Evolutionary conservation across 2,797 vertebrate species (phyloP).

Genomic region (Eremophila alpestris): DNA sequence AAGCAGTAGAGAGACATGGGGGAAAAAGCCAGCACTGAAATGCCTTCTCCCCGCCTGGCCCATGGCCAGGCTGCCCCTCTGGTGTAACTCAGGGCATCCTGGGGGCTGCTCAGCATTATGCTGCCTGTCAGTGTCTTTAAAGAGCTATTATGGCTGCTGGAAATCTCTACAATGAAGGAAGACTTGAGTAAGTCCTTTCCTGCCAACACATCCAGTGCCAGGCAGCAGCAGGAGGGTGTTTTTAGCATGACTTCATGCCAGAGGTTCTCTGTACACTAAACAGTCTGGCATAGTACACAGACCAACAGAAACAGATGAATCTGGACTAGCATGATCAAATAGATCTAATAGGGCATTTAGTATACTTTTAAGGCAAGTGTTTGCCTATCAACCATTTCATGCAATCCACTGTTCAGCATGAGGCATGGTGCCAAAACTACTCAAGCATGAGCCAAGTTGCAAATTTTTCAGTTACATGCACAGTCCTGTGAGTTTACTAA

Average conservation of each 20-base stretch:
- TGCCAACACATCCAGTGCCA: constrained; percentile 33
- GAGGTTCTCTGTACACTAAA: constrained; percentile 25
- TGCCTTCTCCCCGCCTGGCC: background rate
- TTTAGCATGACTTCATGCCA: constrained; percentile 13
- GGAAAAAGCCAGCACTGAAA: background rate
- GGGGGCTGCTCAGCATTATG: background rate
- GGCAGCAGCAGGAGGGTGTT: constrained; percentile 44
- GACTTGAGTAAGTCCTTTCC: constrained; percentile 13
- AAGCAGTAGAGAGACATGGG: background rate
- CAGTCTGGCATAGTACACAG: background rate
- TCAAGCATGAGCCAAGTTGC: background rate
- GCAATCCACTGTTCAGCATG: background rate
- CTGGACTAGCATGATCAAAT: background rate
- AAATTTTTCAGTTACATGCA: background rate
- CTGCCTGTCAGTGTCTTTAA: constrained; percentile 26
- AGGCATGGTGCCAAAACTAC: background rate
- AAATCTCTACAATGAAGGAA: background rate
- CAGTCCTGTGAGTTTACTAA: background rate
- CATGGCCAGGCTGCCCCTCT: background rate
- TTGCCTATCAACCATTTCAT: background rate
- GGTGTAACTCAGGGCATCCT: background rate
- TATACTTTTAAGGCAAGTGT: background rate
- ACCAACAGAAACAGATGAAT: background rate
- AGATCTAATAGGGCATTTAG: background rate
- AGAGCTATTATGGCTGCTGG: constrained; percentile 22